phyloP scores from a whole-genome alignment of 2,113 vertebrate species.

The Elaphurus davidianus region DNA sequence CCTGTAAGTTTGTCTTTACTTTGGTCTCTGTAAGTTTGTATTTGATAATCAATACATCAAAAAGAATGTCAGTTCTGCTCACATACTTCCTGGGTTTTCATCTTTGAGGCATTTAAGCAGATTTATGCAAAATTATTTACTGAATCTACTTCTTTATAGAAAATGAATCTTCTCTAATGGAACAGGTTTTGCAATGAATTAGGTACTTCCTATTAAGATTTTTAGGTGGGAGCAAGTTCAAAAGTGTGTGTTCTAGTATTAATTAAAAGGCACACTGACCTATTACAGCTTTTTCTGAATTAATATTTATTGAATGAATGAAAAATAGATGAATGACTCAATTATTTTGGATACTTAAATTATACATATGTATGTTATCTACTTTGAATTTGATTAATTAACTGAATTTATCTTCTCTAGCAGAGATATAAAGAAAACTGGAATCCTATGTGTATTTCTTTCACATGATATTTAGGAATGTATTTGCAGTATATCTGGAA shows the following conservation, averaged over 20 bases:
- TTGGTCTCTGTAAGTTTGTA: not conserved
- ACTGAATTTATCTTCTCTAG: not conserved
- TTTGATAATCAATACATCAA: not conserved
- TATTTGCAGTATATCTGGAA: not conserved
- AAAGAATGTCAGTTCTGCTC: not conserved
- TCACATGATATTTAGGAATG: not conserved
- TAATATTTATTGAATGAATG: not conserved
- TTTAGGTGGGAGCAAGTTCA: not conserved
- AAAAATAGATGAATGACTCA: not conserved
- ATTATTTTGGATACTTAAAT: conserved; percentile 13
- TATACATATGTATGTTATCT: not conserved
- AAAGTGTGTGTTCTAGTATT: not conserved
- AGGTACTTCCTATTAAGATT: not conserved
- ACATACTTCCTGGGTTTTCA: not conserved
- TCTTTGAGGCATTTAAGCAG: not conserved
- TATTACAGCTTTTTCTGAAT: not conserved
- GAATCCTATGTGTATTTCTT: not conserved
- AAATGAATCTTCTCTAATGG: not conserved
- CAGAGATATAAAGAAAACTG: not conserved
- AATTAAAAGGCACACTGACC: not conserved
- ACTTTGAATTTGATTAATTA: not conserved
- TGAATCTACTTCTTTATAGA: not conserved
- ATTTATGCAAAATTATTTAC: not conserved
- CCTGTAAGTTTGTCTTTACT: not conserved
- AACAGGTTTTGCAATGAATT: not conserved